Base-by-base conservation (phyloP, 2,797 vertebrate genomes). In the Oophaga sylvatica region DNA sequence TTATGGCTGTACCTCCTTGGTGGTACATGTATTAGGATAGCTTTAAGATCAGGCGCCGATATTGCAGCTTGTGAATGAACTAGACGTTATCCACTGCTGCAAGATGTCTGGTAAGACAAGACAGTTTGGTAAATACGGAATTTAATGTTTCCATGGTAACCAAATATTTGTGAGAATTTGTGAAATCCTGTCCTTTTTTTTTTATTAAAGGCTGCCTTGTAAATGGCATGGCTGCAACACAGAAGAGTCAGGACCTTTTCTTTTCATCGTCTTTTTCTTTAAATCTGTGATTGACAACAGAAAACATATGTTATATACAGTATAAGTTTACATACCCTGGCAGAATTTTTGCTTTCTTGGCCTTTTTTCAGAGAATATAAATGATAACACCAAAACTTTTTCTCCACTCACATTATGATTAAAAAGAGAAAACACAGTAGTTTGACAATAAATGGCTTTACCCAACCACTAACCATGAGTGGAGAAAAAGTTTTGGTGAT, bases 71-170 rank as follows among this genome's bases (percentile, higher is more conserved):
- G 35, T 84, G 83, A 84, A 76, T 84, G 71, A 84, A 63, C 29
- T 53, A 59, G 29, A n/a, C 45, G 16, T 63, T 31, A 53, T 84
- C 83, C 31, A 6, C 67, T 10, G 5, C 53, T 63, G 26, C 19
- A 45, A 87, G 56, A 29, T 29, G 84, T 85, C 84, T 79, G 60
- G 17, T 79, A 79, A 79, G 20, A 68, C 45, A 85, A 41, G 75
- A 68, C 75, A 85, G 60, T 79, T 68, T 68, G 68, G 84, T 79
- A 85, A 79, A 85, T 79, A 78, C 75, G 41, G 62, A 85, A 29
- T 68, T 79, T 68, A 79, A 68, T 68, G 84, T 85, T 85, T 85
- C 84, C 84, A 85, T 78, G 62, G 84, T 68, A 85, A 85, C 84
- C 73, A 85, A 78, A 85, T 79, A 85, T 85, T 78, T 78, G 73